Percentiles rank a stretch among this genome's conserved stretches.
phyloP scores from a whole-genome alignment of 2,113 vertebrate species.

The Argyrosomus japonicus region DNA sequence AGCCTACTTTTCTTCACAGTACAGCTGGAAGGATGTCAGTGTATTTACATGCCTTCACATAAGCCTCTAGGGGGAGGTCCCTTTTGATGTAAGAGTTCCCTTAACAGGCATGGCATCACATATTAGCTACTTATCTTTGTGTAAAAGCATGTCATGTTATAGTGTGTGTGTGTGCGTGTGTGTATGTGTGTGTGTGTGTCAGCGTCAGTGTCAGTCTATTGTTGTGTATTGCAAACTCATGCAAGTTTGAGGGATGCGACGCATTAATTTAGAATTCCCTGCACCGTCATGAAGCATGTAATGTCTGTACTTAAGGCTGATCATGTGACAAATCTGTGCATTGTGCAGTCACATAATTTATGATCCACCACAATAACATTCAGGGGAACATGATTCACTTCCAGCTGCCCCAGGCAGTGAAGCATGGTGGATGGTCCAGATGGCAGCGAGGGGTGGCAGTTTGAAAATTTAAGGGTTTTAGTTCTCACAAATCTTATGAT shows the following conservation, averaged over 20 bases:
- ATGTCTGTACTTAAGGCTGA: constrained; percentile 14
- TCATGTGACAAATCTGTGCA: constrained; percentile 33
- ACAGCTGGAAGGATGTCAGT: constrained; percentile 56
- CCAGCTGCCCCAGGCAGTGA: not conserved
- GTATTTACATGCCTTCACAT: constrained; percentile 61
- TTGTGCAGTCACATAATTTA: constrained; percentile 7
- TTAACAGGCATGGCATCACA: constrained; percentile 56
- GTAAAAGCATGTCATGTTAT: constrained; percentile 34
- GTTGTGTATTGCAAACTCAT: not conserved
- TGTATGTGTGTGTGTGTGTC: constrained; percentile 4
- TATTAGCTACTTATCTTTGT: constrained; percentile 54
- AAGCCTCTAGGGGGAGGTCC: constrained; percentile 57
- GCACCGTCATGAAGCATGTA: not conserved
- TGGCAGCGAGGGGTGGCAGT: constrained; percentile 18
- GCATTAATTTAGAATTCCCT: constrained; percentile 1
- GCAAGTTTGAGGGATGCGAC: not conserved
- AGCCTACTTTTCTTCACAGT: constrained; percentile 55
- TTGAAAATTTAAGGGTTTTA: constrained; percentile 8
- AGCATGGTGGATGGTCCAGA: constrained; percentile 12
- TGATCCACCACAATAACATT: constrained; percentile 4
- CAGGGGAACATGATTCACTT: constrained; percentile 21
- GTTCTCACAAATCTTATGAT: not conserved
- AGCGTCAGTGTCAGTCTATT: not conserved
- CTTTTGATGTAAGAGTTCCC: constrained; percentile 60
- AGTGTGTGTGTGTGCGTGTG: constrained; percentile 7